These are phyloP conservation scores for Mallotus villosus DNA, from an alignment of 2,797 vertebrate genomes.

Conservation along the genomic window DNA sequence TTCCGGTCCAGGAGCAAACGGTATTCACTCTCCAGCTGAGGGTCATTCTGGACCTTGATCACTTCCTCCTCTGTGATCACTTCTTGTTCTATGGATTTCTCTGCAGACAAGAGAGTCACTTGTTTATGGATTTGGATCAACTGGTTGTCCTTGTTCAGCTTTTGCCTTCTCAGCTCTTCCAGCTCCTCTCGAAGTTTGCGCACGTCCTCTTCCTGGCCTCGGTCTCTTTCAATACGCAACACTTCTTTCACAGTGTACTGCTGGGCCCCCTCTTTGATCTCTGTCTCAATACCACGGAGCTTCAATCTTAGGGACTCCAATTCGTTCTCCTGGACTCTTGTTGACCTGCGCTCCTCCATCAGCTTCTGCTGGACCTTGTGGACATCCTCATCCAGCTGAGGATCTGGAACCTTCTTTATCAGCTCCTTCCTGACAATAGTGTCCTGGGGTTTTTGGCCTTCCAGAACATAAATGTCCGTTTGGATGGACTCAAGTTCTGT, in stretches of 20 bases:
- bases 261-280: conserved; percentile 86
- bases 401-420: conserved; percentile 91
- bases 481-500: conserved; percentile 84
- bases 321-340: conserved; percentile 84
- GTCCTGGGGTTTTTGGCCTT: conserved; percentile 88
- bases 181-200: conserved; percentile 87
- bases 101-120: conserved; percentile 78
- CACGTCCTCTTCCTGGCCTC: conserved; percentile 86
- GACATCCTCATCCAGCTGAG: conserved; percentile 87
- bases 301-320: conserved; percentile 81
- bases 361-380: conserved; percentile 86
- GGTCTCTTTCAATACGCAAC: conserved; percentile 90
- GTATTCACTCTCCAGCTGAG: conserved; percentile 87
- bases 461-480: conserved; percentile 86
- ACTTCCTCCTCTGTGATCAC: conserved; percentile 91
- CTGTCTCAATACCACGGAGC: conserved; percentile 81
- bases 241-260: conserved; percentile 96
- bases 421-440: conserved; percentile 88
- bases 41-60: conserved; percentile 92
- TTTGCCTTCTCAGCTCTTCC: conserved; percentile 86
- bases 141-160: conserved; percentile 83
- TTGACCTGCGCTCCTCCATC: conserved; percentile 86
- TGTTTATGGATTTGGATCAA: conserved; percentile 82
- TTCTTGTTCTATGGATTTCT: conserved; percentile 87
- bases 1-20: conserved; percentile 79